phyloP scores from a whole-genome alignment of 1,140 invertebrate species.

The Penaeus vannamei region DNA sequence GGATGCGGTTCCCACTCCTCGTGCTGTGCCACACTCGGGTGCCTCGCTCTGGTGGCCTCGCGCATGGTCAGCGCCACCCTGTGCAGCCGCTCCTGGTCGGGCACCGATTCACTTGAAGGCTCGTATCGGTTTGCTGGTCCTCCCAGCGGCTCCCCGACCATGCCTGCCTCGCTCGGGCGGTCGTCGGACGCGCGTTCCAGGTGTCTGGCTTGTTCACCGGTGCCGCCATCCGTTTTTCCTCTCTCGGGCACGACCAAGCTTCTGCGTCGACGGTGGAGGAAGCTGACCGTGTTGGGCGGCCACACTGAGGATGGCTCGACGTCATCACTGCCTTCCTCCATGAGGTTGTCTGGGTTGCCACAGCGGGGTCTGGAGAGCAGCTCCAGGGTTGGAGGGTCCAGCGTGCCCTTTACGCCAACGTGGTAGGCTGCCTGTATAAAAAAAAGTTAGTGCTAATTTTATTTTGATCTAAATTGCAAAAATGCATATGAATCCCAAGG shows the following conservation, averaged over 20 bases:
- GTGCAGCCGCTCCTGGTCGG: conserved; percentile 28
- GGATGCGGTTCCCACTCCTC: conserved; percentile 49
- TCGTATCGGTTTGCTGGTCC: too few species aligned
- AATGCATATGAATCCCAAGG: too few species aligned
- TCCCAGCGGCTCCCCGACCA: too few species aligned
- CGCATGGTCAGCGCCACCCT: conserved; percentile 6
- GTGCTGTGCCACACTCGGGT: conserved; percentile 14
- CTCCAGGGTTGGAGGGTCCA: conserved; percentile 44
- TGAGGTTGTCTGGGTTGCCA: conserved; percentile 54
- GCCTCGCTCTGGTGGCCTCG: neutral
- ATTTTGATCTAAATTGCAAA: too few species aligned
- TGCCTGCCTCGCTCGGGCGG: too few species aligned
- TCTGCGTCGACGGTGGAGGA: conserved; percentile 5
- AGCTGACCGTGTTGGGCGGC: neutral
- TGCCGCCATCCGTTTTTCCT: neutral
- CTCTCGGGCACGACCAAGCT: neutral
- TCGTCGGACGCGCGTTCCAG: too few species aligned
- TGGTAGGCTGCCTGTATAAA: conserved; percentile 38
- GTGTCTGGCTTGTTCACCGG: too few species aligned
- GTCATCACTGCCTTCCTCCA: conserved; percentile 9
- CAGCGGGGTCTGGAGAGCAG: conserved; percentile 53
- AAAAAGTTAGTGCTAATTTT: too few species aligned
- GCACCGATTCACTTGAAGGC: neutral
- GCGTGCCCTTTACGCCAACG: conserved; percentile 30
- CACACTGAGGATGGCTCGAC: too few species aligned